Conservation (phyloP, 2,888 invertebrate species). For the Micropterix aruncella region DNA sequence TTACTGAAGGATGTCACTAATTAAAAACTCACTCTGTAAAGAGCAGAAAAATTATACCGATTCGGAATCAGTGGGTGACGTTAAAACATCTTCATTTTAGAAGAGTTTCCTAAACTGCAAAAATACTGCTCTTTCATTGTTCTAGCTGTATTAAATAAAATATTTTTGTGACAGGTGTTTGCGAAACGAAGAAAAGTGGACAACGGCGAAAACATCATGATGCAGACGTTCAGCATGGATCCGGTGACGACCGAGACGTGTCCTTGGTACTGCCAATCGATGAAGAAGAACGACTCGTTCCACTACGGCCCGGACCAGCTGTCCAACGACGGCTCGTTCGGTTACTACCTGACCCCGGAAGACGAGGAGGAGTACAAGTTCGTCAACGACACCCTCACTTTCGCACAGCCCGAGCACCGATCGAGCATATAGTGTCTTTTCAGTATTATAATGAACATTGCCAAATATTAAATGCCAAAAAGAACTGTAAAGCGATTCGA, state of each 20-base stretch:
- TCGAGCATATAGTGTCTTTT: constrained; percentile 35
- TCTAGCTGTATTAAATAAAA: too few species aligned
- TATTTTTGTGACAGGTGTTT: too few species aligned
- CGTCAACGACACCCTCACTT: constrained; percentile 32
- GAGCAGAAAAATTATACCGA: too few species aligned
- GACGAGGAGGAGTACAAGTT: constrained; percentile 28
- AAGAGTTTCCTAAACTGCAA: too few species aligned
- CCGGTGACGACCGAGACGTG: constrained; percentile 12
- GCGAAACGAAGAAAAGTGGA: not conserved
- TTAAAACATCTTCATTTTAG: too few species aligned
- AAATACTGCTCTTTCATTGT: too few species aligned
- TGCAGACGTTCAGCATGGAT: not conserved
- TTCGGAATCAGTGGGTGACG: too few species aligned
- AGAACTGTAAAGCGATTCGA: too few species aligned
- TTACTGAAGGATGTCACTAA: too few species aligned
- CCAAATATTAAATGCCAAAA: too few species aligned
- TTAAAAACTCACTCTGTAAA: too few species aligned
- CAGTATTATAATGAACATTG: too few species aligned
- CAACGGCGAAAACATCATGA: not conserved
- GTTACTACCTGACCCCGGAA: constrained; percentile 32
- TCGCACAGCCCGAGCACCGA: constrained; percentile 30
- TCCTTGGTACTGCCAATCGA: constrained; percentile 23
- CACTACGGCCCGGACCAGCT: constrained; percentile 20
- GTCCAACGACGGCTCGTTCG: constrained; percentile 33
- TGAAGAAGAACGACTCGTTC: constrained; percentile 1